phyloP scores from a whole-genome alignment of 2,888 invertebrate species.

The Labia minor region DNA sequence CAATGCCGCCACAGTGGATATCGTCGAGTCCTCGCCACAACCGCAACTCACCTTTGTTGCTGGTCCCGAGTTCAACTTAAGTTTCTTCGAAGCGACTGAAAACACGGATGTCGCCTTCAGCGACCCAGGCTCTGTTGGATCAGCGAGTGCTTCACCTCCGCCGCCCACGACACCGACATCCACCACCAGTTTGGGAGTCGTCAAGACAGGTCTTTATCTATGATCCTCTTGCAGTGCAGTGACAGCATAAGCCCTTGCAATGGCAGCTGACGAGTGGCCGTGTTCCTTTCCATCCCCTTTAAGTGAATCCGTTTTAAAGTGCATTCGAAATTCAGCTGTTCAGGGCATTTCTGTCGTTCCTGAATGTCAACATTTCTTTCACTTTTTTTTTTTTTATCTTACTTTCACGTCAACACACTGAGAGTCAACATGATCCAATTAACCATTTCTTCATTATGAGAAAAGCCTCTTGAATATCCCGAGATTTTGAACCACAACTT shows the following conservation, averaged over 20 bases:
- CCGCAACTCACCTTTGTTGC: constrained; percentile 53
- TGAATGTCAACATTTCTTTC: no score
- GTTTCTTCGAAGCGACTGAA: constrained; percentile 67
- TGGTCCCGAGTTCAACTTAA: constrained; percentile 65
- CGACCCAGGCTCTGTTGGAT: constrained; percentile 54
- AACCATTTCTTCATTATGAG: no score
- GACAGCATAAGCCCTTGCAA: neutral
- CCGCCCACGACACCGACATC: constrained; percentile 19
- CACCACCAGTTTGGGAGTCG: neutral
- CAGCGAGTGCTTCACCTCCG: constrained; percentile 25
- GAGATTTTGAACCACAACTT: no score
- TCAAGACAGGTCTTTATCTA: constrained; percentile 16
- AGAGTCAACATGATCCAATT: no score
- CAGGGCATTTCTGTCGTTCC: no score
- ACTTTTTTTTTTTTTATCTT: no score
- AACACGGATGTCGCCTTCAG: constrained; percentile 57
- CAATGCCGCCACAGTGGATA: neutral
- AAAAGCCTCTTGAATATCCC: no score
- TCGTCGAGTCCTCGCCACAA: neutral
- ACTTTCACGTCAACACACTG: no score
- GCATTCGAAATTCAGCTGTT: no score
- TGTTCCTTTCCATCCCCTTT: constrained; percentile 16
- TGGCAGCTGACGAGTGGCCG: constrained; percentile 18
- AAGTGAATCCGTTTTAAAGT: no score
- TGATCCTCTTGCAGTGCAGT: neutral